Conservation (phyloP, 2,797 vertebrate genomes). For the Heliangelus exortis region DNA sequence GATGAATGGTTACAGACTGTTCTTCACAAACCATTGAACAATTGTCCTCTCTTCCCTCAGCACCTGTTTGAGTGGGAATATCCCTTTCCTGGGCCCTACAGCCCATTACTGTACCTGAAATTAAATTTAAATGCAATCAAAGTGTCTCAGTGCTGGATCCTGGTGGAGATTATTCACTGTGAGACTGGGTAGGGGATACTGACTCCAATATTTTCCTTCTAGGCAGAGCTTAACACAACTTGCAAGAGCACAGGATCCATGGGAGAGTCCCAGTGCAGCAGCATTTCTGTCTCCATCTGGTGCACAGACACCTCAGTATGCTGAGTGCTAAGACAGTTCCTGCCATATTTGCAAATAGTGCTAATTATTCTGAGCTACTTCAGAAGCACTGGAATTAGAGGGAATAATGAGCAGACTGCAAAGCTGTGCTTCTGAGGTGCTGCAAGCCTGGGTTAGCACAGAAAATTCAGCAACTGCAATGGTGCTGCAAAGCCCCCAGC, state of each 20-base stretch:
- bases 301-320: neutral
- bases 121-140: neutral
- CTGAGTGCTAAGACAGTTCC: neutral
- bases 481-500: neutral
- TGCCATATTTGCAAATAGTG: neutral
- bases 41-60: neutral
- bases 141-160: neutral
- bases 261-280: fast-evolving
- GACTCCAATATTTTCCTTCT: neutral
- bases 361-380: conserved; percentile 7
- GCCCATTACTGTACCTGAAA: neutral
- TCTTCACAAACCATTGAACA: neutral
- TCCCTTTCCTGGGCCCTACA: neutral
- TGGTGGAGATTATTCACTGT: neutral
- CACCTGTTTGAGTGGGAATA: neutral
- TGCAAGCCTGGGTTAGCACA: neutral
- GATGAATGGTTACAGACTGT: neutral
- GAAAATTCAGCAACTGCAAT: neutral
- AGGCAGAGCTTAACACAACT: neutral
- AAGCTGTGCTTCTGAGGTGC: neutral
- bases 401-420: neutral
- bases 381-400: neutral
- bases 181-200: neutral
- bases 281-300: conserved; percentile 8
- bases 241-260: neutral